Evolutionary conservation across 2,888 invertebrate species (phyloP).

Genomic region (Pterostichus niger): DNA sequence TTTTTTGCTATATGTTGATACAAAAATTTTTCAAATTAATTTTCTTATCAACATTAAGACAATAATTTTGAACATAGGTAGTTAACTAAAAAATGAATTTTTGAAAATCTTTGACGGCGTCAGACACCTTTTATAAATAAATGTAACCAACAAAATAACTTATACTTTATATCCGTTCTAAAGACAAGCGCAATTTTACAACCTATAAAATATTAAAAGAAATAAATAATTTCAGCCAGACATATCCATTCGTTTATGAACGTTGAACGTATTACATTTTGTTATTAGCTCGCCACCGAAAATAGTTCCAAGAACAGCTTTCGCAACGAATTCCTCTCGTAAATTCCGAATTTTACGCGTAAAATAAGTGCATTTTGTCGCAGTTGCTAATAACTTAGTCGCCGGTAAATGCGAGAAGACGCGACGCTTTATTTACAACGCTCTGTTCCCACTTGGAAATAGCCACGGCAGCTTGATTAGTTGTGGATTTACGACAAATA

Average conservation of each 20-base stretch:
- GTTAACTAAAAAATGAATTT: too few relatives aligned
- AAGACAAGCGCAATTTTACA: neutral
- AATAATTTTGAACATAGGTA: too few relatives aligned
- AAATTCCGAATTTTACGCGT: conserved; percentile 60
- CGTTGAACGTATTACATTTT: conserved; percentile 13
- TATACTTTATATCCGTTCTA: neutral
- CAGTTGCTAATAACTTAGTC: conserved; percentile 58
- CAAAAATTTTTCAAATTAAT: too few relatives aligned
- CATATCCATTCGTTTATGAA: conserved; percentile 38
- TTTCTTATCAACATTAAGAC: too few relatives aligned
- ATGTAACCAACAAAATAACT: neutral
- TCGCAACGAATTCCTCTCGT: conserved; percentile 33
- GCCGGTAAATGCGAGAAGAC: neutral
- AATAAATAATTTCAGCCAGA: conserved; percentile 9
- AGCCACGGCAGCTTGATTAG: conserved; percentile 53
- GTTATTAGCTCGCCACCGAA: conserved; percentile 42
- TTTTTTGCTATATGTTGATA: too few relatives aligned
- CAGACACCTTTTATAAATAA: neutral
- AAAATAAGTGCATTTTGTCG: conserved; percentile 53
- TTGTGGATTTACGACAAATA: conserved; percentile 60
- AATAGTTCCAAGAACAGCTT: conserved; percentile 53
- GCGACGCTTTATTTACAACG: conserved; percentile 35
- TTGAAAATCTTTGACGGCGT: too few relatives aligned
- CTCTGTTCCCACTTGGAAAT: conserved; percentile 14
- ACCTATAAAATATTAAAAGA: conserved; percentile 8